phyloP scores from a whole-genome alignment of 1,140 invertebrate genomes.

The Lucilia sericata region DNA sequence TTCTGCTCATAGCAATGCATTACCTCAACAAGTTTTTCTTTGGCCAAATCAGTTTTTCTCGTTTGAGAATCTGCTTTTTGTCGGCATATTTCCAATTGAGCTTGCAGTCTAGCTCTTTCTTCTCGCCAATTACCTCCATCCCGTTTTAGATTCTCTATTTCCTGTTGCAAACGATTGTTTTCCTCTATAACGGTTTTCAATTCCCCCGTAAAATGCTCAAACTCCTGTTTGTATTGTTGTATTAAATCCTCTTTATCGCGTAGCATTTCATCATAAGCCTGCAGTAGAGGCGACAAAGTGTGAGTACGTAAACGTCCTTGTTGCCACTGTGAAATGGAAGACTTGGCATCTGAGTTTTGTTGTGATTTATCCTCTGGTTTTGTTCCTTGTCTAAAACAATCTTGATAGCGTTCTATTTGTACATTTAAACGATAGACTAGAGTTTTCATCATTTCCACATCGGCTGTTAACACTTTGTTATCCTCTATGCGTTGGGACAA shows the following conservation, averaged over 20 bases:
- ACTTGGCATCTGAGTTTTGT: not conserved
- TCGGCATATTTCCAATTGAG: conserved; percentile 62
- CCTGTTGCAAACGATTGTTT: conserved; percentile 73
- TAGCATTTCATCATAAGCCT: conserved; percentile 77
- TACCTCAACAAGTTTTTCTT: conserved; percentile 74
- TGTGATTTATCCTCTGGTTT: not conserved
- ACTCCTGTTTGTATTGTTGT: conserved; percentile 72
- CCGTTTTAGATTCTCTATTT: conserved; percentile 71
- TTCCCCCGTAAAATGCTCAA: conserved; percentile 73
- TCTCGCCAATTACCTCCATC: conserved; percentile 69
- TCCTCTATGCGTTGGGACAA: conserved; percentile 66
- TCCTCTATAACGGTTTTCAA: conserved; percentile 74
- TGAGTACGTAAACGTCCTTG: conserved; percentile 52
- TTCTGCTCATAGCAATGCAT: conserved; percentile 73
- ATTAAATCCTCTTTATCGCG: conserved; percentile 76
- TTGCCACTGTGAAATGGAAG: conserved; percentile 47
- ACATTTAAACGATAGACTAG: conserved; percentile 76
- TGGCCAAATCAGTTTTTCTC: conserved; percentile 69
- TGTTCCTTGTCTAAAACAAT: conserved; percentile 68
- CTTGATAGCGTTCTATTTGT: conserved; percentile 77
- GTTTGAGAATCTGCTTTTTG: conserved; percentile 63
- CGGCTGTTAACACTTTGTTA: conserved; percentile 71
- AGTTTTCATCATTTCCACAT: conserved; percentile 76
- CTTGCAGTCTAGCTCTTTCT: conserved; percentile 60
- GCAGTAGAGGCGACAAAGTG: conserved; percentile 73